Base-by-base conservation (phyloP, 1,140 invertebrate species). In the Varroa destructor region DNA sequence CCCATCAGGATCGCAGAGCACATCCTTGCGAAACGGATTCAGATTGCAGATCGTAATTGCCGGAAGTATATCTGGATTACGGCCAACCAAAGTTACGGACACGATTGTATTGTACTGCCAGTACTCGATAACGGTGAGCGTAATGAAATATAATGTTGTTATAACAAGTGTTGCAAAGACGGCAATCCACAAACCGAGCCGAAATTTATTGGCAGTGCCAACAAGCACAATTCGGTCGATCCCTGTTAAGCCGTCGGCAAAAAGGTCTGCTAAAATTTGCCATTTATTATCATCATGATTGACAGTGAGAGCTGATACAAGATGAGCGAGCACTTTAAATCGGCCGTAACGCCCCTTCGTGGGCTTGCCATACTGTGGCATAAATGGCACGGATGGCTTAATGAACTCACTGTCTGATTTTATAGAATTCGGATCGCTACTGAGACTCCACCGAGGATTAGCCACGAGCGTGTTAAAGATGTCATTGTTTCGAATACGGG, bases 271-370 rank as follows among this genome's bases (percentile, higher is more conserved):
- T 2, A 67, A 37, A 14, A 67, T 40, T 40, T 67, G 14, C 12
- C 10, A 67, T 37, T 67, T 67, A 46, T 40, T 46, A 40, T 67
- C 37, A 37, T 40, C 37, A 37, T 67, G 61, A 67, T 67, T 40
- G 12, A 67, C 61, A 8, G 61, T 46, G 37, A 67, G 12, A 5
- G 46, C 40, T 1, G 61, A 67, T 14, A 46, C 46, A 40, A 67
- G 40, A 46, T 67, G 61, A 12, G 61, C 61, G 40, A 67, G 36
- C 14, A 67, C 61, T 67, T 67, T 67, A 46, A 67, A 67, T 37
- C 61, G 40, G 40, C 61, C 61, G 37, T 43, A 67, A 40, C 61
- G 61, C 2, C 61, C 12, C 40, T 67, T 67, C 2, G 40, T n/a
- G 1, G 40, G 10, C 46, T 12, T 67, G 12, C 12, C 14, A 51